Base-by-base conservation (phyloP, 2,113 vertebrate species). In the Azemiops feae region DNA sequence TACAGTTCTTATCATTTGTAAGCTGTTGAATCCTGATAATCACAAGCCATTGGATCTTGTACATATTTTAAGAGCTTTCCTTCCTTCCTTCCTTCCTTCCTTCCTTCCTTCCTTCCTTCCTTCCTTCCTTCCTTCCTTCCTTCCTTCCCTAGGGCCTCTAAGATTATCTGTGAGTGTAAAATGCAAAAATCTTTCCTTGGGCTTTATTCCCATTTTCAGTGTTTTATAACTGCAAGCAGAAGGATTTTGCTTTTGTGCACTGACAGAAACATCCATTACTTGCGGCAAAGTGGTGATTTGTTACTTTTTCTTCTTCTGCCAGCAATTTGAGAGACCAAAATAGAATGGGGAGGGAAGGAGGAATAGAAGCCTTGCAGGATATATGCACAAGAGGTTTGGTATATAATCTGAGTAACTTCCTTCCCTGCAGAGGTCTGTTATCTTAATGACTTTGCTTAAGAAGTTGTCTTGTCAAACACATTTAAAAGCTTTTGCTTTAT, bases 381-480 rank as follows among this genome's bases (percentile, higher is more conserved):
- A 64, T 16, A 45, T 85, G 93, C 16, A 81, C 30, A 91, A 8
- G 54, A 96, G 87, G 54, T 94, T 96, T 96, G 94, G 57, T 92
- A 11, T 94, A 55, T 94, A 92, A 94, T 92, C 88, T 92, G 74
- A 97, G 95, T 94, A 94, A 93, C 3, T 92, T 94, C 89, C 91
- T 95, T 90, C 47, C 34, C 64, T 95, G 91, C 52, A 95, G 93
- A 96, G 39, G 87, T 93, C 91, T 95, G 95, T 97, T 96, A 96
- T 96, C 95, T 95, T 95, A 97, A 97, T 94, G 92, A 96, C 85
- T 96, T 96, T 92, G 86, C 47, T 96, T 94, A 95, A 96, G 93
- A 97, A 94, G 88, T 95, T 97, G 91, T 95, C 94, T 94, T 94
- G 89, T 96, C 94, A 97, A 95, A 95, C 30, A 91, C 87, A 64